These are phyloP conservation scores for Leptopilina boulardi DNA, from an alignment of 1,140 invertebrate genomes.

Conservation along the genomic window DNA sequence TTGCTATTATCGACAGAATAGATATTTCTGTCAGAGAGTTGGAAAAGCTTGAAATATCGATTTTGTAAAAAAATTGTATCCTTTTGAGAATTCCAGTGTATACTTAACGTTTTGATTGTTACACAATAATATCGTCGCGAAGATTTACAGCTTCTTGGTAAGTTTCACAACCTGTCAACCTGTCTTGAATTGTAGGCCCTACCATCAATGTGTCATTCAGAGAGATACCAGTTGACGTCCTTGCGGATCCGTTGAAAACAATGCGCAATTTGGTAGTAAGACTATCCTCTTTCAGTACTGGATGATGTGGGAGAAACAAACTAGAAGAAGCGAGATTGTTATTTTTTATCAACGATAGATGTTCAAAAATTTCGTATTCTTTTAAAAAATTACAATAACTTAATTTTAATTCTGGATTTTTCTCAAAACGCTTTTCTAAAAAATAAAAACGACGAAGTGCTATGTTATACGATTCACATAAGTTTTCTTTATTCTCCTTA, in stretches of 20 bases:
- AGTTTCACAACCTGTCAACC: no score
- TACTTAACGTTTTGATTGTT: neutral
- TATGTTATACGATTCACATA: constrained; percentile 9
- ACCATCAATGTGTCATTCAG: neutral
- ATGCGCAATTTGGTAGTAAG: neutral
- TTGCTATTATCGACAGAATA: neutral
- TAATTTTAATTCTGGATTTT: neutral
- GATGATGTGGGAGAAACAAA: neutral
- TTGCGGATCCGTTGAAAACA: neutral
- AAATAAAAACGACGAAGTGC: constrained; percentile 19
- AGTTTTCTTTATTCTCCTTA: neutral
- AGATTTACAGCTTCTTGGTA: no score
- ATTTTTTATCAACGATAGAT: neutral
- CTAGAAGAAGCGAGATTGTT: neutral
- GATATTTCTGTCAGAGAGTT: neutral
- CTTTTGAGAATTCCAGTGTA: neutral
- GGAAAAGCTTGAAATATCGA: neutral
- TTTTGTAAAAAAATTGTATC: neutral
- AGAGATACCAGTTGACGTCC: neutral
- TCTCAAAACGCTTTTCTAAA: neutral
- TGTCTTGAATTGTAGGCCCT: neutral
- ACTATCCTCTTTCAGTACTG: neutral
- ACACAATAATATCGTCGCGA: no score
- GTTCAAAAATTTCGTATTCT: constrained; percentile 30
- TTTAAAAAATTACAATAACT: constrained; percentile 34